phyloP scores from a whole-genome alignment of 2,888 invertebrate species.

The Chaetogeoica ovagalla region DNA sequence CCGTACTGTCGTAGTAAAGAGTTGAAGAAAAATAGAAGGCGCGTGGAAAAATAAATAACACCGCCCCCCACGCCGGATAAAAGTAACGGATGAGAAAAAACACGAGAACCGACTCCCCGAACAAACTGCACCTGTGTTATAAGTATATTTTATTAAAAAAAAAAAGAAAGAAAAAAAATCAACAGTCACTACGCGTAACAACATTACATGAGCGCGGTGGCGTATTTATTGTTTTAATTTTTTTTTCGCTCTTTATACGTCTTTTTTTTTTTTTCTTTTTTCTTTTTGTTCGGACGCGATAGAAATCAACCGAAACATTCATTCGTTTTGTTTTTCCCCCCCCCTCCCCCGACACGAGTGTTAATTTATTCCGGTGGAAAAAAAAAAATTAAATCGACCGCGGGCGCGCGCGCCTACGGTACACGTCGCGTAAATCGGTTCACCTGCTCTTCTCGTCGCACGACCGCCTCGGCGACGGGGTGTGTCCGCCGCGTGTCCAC shows the following conservation, averaged over 20 bases:
- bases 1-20: not conserved
- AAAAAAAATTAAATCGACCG: conserved; percentile 20
- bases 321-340: conserved; percentile 48
- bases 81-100: not conserved
- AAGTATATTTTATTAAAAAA: not conserved
- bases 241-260: no score
- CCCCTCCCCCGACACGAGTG: no score
- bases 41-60: conserved; percentile 47
- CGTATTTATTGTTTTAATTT: no score
- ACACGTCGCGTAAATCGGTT: conserved; percentile 49
- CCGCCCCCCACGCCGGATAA: conserved; percentile 35
- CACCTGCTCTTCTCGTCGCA: conserved; percentile 22
- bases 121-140: conserved; percentile 48
- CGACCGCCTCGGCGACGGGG: conserved; percentile 19
- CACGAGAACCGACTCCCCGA: no score
- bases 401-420: conserved; percentile 1
- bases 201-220: no score
- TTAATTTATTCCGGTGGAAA: conserved; percentile 37
- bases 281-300: conserved; percentile 23
- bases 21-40: not conserved
- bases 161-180: no score
- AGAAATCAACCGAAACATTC: conserved; percentile 43
- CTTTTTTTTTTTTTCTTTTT: conserved; percentile 20
- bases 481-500: not conserved
- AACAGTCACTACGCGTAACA: conserved; percentile 3